A percentile compares a stretch with the other conserved stretches of the same genome.
These are phyloP conservation scores for Deroplatys truncata DNA, from an alignment of 2,888 invertebrate species.

Conservation along the genomic window DNA sequence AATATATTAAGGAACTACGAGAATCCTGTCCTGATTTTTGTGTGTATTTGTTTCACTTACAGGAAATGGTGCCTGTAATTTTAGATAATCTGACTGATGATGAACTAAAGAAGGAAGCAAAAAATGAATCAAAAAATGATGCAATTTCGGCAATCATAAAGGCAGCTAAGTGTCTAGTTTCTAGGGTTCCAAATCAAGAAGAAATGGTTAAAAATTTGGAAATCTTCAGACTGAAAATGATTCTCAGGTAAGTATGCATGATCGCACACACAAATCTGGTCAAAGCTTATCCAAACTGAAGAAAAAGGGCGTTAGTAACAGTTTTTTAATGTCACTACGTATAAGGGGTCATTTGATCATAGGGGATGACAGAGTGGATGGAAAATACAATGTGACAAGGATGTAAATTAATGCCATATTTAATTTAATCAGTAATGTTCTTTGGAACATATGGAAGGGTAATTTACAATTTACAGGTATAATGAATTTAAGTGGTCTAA, in stretches of 20 bases:
- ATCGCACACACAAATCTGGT: too few relatives aligned
- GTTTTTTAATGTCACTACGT: too few relatives aligned
- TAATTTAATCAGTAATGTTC: too few relatives aligned
- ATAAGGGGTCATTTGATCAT: too few relatives aligned
- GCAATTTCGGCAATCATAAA: constrained; percentile 92
- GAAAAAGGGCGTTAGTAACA: too few relatives aligned
- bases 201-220: constrained; percentile 77
- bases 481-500: too few relatives aligned
- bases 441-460: too few relatives aligned
- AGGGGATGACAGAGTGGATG: too few relatives aligned
- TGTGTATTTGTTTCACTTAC: constrained; percentile 32
- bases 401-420: too few relatives aligned
- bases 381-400: too few relatives aligned
- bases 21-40: background rate
- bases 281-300: too few relatives aligned
- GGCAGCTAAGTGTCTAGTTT: constrained; percentile 84
- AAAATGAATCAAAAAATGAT: constrained; percentile 94
- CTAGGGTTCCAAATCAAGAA: constrained; percentile 79
- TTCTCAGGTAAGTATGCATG: constrained; percentile 53
- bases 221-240: constrained; percentile 95
- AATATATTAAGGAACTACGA: background rate
- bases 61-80: constrained; percentile 88
- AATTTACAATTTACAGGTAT: too few relatives aligned
- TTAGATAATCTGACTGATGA: constrained; percentile 92
- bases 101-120: constrained; percentile 91